A percentile compares a stretch with the other conserved stretches of the same genome.
These are phyloP conservation scores for Odocoileus virginianus DNA, from an alignment of 2,113 vertebrate genomes.

Conservation along the genomic window DNA sequence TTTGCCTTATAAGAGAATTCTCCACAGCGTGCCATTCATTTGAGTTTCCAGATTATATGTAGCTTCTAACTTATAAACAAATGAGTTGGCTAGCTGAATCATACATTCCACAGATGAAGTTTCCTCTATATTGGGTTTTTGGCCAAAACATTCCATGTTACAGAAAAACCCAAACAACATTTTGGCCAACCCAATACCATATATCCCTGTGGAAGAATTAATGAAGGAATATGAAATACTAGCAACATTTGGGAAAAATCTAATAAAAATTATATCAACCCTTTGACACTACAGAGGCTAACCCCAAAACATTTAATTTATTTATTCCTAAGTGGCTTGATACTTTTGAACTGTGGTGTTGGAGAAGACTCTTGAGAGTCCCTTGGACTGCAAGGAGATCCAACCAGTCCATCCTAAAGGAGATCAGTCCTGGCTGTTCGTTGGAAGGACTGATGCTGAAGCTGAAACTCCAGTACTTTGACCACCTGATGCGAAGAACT, in stretches of 20 bases:
- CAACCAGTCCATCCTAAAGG: no score
- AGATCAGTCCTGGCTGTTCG: no score
- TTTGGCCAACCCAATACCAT: not conserved
- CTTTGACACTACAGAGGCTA: not conserved
- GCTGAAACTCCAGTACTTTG: no score
- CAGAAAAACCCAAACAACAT: not conserved
- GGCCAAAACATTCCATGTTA: not conserved
- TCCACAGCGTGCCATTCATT: not conserved
- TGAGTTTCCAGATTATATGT: not conserved
- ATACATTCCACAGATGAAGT: not conserved
- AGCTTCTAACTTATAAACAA: not conserved
- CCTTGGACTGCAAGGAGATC: no score
- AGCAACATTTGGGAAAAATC: not conserved
- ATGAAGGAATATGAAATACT: not conserved
- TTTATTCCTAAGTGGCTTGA: not conserved
- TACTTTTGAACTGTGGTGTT: no score
- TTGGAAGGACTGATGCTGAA: no score
- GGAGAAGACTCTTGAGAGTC: no score
- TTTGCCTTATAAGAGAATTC: not conserved
- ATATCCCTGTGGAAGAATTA: not conserved
- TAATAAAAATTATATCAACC: not conserved
- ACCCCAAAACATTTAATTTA: not conserved
- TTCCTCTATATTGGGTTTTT: not conserved
- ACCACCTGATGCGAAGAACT: no score
- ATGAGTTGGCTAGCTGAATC: not conserved